phyloP scores from a whole-genome alignment of 2,113 vertebrate species.

The Otocyon megalotis region DNA sequence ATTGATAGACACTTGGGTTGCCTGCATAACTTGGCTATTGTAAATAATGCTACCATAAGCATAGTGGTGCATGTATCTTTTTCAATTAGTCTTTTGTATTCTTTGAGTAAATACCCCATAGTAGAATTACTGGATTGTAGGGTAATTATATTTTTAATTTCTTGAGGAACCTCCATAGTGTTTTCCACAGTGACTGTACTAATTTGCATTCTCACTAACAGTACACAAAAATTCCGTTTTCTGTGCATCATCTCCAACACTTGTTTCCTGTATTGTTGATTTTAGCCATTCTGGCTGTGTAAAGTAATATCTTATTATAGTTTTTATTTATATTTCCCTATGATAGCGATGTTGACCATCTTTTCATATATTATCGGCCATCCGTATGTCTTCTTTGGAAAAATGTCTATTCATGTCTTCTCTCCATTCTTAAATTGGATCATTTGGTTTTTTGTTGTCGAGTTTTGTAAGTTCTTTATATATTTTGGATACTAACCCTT shows the following conservation, averaged over 20 bases:
- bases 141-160: not conserved
- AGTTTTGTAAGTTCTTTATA: not conserved
- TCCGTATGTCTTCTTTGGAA: not conserved
- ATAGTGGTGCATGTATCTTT: not conserved
- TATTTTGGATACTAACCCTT: not conserved
- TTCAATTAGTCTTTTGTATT: not conserved
- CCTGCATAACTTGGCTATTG: not conserved
- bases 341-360: not conserved
- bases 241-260: not conserved
- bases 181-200: not conserved
- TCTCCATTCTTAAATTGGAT: not conserved
- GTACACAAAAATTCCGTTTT: not conserved
- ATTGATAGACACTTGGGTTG: not conserved
- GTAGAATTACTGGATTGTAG: not conserved
- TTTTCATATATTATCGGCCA: not conserved
- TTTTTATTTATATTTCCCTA: not conserved
- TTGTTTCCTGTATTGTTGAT: not conserved
- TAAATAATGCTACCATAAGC: not conserved
- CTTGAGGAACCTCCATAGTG: not conserved
- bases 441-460: not conserved
- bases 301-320: not conserved
- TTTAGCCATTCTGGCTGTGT: not conserved
- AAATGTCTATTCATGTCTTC: not conserved
- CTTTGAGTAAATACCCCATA: not conserved
- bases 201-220: not conserved